Conservation (phyloP, 2,797 vertebrate genomes). For the Meriones psammophilus region DNA sequence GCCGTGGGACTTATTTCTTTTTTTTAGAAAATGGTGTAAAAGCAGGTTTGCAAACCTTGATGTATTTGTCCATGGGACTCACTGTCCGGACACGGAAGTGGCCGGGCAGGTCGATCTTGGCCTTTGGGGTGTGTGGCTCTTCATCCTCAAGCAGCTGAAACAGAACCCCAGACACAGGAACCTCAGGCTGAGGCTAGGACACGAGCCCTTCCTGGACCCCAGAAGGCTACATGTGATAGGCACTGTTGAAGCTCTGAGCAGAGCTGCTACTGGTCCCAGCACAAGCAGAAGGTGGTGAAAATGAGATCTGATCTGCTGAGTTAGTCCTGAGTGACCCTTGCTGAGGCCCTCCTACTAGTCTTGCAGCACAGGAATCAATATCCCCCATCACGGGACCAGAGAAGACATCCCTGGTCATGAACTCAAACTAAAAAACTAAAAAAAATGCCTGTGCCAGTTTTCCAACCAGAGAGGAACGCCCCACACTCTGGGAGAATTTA, state of each 20-base stretch:
- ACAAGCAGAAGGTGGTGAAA: neutral
- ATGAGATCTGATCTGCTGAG: neutral
- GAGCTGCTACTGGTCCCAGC: fast-evolving
- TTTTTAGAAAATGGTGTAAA: constrained; percentile 48
- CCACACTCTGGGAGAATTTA: constrained; percentile 17
- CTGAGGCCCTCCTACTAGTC: fast-evolving
- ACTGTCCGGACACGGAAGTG: constrained; percentile 86
- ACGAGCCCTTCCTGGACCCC: fast-evolving
- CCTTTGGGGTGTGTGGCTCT: constrained; percentile 62
- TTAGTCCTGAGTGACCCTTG: fast-evolving
- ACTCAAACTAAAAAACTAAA: neutral
- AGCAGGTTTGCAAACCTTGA: constrained; percentile 87
- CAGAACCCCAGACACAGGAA: constrained; percentile 71
- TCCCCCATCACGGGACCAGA: fast-evolving
- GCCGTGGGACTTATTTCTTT: neutral
- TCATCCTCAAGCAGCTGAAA: constrained; percentile 85
- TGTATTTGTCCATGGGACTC: constrained; percentile 89
- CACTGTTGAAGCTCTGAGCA: fast-evolving
- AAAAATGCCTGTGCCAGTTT: neutral
- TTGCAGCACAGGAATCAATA: neutral
- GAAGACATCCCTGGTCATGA: neutral
- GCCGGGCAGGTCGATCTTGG: constrained; percentile 85
- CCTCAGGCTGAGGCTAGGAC: neutral
- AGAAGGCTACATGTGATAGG: fast-evolving
- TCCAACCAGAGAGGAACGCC: neutral